Percentiles rank a stretch among this genome's conserved stretches.
Conservation (phyloP, 1,140 invertebrate species). For the Amyelois transitella region DNA sequence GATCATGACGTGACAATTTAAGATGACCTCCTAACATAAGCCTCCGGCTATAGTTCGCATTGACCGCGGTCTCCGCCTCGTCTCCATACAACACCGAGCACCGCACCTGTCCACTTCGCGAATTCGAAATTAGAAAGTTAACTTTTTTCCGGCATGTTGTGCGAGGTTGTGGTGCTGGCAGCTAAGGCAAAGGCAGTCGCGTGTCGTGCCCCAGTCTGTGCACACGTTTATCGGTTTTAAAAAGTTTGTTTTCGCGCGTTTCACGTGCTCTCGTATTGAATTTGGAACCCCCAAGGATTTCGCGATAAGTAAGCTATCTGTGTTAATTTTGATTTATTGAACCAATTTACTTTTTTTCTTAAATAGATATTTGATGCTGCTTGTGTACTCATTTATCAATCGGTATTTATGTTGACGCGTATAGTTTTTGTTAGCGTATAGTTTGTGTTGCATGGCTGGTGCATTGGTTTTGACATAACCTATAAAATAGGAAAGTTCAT, state of each 20-base stretch:
- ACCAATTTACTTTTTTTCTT: not conserved
- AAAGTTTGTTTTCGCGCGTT: slow-evolving; percentile 11
- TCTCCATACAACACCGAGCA: slow-evolving; percentile 25
- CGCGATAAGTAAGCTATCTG: slow-evolving; percentile 11
- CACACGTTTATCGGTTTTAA: slow-evolving; percentile 25
- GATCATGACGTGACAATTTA: not conserved
- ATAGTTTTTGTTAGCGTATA: not conserved
- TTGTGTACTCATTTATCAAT: not conserved
- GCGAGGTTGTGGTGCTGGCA: slow-evolving; percentile 35
- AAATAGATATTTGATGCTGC: not conserved
- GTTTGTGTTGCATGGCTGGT: not conserved
- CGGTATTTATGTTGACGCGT: not conserved
- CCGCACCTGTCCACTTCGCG: slow-evolving; percentile 34
- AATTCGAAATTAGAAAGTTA: slow-evolving; percentile 66
- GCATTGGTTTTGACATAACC: not conserved
- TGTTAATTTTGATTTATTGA: slow-evolving; percentile 9
- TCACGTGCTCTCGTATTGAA: slow-evolving; percentile 20
- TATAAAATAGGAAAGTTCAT: not conserved
- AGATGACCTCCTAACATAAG: not conserved
- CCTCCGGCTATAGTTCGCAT: not conserved
- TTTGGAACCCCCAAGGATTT: slow-evolving; percentile 19
- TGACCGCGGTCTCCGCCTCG: not conserved
- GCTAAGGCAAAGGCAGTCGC: slow-evolving; percentile 36
- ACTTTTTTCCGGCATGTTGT: slow-evolving; percentile 50
- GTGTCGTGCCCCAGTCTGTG: slow-evolving; percentile 31